Base-by-base conservation (phyloP, 1,140 invertebrate species). In the Nephotettix cincticeps region DNA sequence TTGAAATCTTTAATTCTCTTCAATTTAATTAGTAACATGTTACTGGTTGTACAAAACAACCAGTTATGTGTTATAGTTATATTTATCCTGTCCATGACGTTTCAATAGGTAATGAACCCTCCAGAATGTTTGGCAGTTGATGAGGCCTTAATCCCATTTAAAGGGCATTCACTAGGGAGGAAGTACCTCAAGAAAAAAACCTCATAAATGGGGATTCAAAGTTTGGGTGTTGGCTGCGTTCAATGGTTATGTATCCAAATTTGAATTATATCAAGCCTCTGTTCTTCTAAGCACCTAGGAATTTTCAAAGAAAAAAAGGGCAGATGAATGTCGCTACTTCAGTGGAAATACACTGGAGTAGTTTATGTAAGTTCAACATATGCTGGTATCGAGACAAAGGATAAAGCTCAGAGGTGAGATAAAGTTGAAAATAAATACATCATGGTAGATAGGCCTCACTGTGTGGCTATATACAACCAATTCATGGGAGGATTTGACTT, bases 191-290 rank as follows among this genome's bases (percentile, higher is more conserved):
- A 74, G 6, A 73, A 71, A 28, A 80, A 80, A 67, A n/a, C 80
- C 80, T 9, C 76, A 77, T 67, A 80, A 80, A 64, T 75, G 75
- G 72, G 72, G 75, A n/a, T 74, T 75, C 61, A 75, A 75, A 64
- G 65, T 72, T 70, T 76, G 74, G 71, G 66, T 71, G 14, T 71
- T 58, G 30, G 66, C 73, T 66, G 64, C 54, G 14, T 23, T 29
- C 19, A 51, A 27, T 70, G 73, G 71, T 3, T 74, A 73, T 69
- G 68, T 72, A 66, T 63, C 32, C 40, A 66, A 71, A 69, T 77
- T 78, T 76, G 74, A 76, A 68, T 21, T 76, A 17, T 77, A 77
- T 32, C 69, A 73, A 68, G 73, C 74, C 27, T 58, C 51, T 43
- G 23, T 69, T 1, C 21, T 47, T 19, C 32, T 69, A 43, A 14